Evolutionary conservation across 2,888 invertebrate genomes (phyloP).

Genomic region (Pycnomerus fuliginosus): DNA sequence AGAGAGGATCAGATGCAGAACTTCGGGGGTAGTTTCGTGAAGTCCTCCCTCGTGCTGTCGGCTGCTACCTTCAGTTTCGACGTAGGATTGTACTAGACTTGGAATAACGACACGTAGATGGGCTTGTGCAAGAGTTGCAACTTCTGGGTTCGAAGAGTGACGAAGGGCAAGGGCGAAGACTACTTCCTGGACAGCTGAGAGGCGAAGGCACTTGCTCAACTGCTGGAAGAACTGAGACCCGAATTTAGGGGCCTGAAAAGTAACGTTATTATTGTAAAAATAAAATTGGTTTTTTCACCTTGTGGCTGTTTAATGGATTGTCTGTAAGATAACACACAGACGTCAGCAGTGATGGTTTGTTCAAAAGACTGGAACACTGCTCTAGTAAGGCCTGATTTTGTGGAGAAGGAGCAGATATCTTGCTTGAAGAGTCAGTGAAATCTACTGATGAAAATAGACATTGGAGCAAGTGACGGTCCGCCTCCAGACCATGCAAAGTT

Average conservation of each 20-base stretch:
- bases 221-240: conserved; percentile 78
- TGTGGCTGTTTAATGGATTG: conserved; percentile 73
- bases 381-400: conserved; percentile 76
- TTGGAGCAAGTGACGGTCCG: conserved; percentile 94
- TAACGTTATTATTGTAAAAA: conserved; percentile 11
- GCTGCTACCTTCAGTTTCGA: conserved; percentile 75
- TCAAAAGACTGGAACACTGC: conserved; percentile 75
- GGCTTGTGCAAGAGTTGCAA: conserved; percentile 70
- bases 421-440: conserved; percentile 68
- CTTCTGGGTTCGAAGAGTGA: conserved; percentile 76
- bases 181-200: conserved; percentile 88
- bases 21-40: conserved; percentile 88
- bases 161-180: conserved; percentile 83
- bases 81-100: conserved; percentile 81
- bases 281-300: conserved; percentile 57
- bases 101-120: conserved; percentile 82
- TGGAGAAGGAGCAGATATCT: conserved; percentile 58
- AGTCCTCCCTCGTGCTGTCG: conserved; percentile 75
- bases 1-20: conserved; percentile 77
- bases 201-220: conserved; percentile 81
- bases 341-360: conserved; percentile 84
- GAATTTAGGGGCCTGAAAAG: conserved; percentile 72
- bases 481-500: conserved; percentile 90
- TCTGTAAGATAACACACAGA: conserved; percentile 88
- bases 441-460: conserved; percentile 89